A percentile compares a stretch with the other conserved stretches of the same genome.
These are phyloP conservation scores for Drosophila lutescens DNA, from an alignment of 2,888 invertebrate genomes.

Conservation along the genomic window DNA sequence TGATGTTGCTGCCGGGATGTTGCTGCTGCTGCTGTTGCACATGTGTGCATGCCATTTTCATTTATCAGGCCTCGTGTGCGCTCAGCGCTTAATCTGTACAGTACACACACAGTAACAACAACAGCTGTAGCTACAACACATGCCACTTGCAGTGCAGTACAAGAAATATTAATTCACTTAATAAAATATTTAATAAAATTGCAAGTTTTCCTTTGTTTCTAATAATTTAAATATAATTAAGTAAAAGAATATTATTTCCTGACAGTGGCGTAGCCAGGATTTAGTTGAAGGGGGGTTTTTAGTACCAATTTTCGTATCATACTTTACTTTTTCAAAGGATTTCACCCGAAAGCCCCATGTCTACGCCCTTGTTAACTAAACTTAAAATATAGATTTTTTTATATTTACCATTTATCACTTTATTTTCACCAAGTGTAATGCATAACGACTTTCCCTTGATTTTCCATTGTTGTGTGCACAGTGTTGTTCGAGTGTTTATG, in stretches of 20 bases:
- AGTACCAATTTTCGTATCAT: no score
- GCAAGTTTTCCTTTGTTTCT: no score
- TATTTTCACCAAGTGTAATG: slow-evolving; percentile 3
- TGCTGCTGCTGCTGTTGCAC: slow-evolving; percentile 41
- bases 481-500: slow-evolving; percentile 54
- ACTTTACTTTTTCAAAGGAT: no score
- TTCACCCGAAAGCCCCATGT: no score
- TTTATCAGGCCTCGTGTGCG: slow-evolving; percentile 65
- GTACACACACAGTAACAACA: slow-evolving; percentile 49
- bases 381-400: no score
- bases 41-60: slow-evolving; percentile 63
- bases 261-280: no score
- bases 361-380: no score
- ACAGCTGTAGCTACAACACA: slow-evolving; percentile 11
- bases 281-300: no score
- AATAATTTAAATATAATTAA: no score
- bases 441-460: background rate
- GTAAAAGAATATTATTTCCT: no score
- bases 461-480: slow-evolving; percentile 16
- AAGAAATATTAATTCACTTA: background rate
- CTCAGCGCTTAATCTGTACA: slow-evolving; percentile 60
- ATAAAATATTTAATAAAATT: no score
- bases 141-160: slow-evolving; percentile 15
- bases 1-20: slow-evolving; percentile 17
- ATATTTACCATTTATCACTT: no score